Conservation (phyloP, 1,140 invertebrate species). For the Megalopta genalis region DNA sequence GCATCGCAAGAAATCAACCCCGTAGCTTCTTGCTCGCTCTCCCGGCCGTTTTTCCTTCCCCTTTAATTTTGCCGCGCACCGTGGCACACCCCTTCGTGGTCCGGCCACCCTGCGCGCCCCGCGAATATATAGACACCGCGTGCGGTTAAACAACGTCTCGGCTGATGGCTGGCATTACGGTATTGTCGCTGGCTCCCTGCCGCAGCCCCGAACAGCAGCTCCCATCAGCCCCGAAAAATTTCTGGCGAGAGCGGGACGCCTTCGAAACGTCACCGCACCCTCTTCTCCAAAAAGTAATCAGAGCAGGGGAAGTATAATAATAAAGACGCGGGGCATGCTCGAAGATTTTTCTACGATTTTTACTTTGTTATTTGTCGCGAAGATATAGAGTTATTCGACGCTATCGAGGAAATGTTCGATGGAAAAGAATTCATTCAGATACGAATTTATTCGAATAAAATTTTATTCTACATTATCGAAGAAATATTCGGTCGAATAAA, state of each 20-base stretch:
- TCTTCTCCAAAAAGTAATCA: conserved; percentile 11
- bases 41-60: conserved; percentile 8
- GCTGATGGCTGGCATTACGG: conserved; percentile 42
- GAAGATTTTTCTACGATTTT: too few species aligned
- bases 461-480: too few species aligned
- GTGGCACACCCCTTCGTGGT: conserved; percentile 10
- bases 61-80: conserved; percentile 35
- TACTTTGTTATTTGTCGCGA: too few species aligned
- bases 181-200: background rate
- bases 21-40: conserved; percentile 20
- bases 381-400: too few species aligned
- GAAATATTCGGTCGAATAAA: too few species aligned
- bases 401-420: too few species aligned
- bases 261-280: background rate
- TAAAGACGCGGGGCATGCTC: too few species aligned
- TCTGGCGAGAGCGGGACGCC: background rate
- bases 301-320: background rate
- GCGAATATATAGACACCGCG: conserved; percentile 24
- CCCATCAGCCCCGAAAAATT: conserved; percentile 3
- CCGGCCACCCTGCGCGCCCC: conserved; percentile 11
- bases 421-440: too few species aligned
- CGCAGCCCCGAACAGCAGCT: background rate
- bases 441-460: too few species aligned
- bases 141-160: conserved; percentile 42
- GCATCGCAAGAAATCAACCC: conserved; percentile 40